Conservation (phyloP, 2,888 invertebrate species). For the Eristalis pertinax region DNA sequence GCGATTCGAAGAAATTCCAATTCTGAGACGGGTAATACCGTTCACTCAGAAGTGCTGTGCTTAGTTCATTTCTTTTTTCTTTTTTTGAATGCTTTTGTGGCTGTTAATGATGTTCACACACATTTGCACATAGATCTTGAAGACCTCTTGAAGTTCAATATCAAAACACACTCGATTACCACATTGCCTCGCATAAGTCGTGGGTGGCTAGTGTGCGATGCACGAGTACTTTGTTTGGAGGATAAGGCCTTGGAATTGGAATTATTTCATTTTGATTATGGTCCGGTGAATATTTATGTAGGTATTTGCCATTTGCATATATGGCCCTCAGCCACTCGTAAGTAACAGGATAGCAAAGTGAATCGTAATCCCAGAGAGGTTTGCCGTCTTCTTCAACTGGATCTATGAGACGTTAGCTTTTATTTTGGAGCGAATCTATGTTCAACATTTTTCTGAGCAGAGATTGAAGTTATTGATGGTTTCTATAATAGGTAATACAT, state of each 20-base stretch:
- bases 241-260: not conserved
- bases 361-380: not conserved
- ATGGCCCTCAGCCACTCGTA: not conserved
- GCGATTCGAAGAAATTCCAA: not conserved
- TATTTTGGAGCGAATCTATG: not conserved
- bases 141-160: constrained; percentile 1
- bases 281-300: not conserved
- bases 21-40: not conserved
- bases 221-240: not conserved
- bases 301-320: not conserved
- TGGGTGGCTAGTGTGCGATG: not conserved
- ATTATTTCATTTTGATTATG: not conserved
- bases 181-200: not conserved
- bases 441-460: not conserved
- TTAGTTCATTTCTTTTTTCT: not conserved
- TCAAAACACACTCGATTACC: not conserved
- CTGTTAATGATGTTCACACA: not conserved
- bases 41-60: not conserved
- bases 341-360: not conserved
- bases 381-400: not conserved
- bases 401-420: not conserved
- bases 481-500: not conserved
- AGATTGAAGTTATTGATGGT: not conserved
- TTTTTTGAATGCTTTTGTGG: not conserved
- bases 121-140: not conserved